These are phyloP conservation scores for Lontra canadensis DNA, from an alignment of 2,113 vertebrate genomes.

Conservation along the genomic window DNA sequence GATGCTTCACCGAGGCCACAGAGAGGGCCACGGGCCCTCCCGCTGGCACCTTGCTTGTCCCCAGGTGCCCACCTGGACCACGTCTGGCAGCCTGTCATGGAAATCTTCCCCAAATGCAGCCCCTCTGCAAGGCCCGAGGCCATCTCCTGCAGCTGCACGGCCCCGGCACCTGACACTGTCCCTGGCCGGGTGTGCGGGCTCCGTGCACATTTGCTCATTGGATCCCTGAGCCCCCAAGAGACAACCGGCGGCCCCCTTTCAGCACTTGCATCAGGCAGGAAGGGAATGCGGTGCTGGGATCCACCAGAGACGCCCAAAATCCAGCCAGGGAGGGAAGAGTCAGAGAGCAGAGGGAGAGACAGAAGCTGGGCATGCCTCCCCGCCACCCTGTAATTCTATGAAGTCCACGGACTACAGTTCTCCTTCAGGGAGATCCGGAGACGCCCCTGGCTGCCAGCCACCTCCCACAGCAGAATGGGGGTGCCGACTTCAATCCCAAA, in stretches of 20 bases:
- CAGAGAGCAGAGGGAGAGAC: background rate
- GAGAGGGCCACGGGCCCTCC: accelerated
- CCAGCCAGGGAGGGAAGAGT: background rate
- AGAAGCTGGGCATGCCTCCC: background rate
- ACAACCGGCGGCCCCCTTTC: background rate
- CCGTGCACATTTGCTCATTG: accelerated
- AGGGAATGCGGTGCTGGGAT: background rate
- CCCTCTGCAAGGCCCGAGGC: accelerated
- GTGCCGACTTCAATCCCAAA: conserved; percentile 4
- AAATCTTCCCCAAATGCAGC: accelerated
- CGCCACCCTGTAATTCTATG: background rate
- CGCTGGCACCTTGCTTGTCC: accelerated
- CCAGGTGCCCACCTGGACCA: accelerated
- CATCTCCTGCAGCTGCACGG: accelerated
- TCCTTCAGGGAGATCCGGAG: background rate
- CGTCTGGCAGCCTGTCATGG: accelerated
- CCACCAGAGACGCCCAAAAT: accelerated
- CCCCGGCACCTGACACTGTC: background rate
- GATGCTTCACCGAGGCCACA: background rate
- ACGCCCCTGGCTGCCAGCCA: background rate
- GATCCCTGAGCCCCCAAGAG: accelerated
- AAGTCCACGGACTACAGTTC: background rate
- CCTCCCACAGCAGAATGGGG: background rate
- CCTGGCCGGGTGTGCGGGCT: background rate
- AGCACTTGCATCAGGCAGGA: accelerated